These are phyloP conservation scores for Himalopsyche kuldschensis DNA, from an alignment of 2,888 invertebrate genomes.

Conservation along the genomic window DNA sequence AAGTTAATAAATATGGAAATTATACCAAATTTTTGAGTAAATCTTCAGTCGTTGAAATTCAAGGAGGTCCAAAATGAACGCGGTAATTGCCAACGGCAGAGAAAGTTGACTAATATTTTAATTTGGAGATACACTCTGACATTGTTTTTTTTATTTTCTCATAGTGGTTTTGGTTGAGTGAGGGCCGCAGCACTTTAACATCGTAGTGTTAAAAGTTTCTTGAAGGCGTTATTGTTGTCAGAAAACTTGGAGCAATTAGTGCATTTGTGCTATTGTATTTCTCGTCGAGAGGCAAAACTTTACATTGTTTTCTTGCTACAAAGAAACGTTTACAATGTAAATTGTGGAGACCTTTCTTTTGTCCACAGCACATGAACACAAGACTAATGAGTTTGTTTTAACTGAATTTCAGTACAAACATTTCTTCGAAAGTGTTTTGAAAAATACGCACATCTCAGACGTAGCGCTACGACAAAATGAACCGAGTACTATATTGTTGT, in stretches of 20 bases:
- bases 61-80: neutral
- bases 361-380: neutral
- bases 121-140: neutral
- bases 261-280: conserved; percentile 34
- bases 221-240: conserved; percentile 34
- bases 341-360: neutral
- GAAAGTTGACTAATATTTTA: conserved; percentile 14
- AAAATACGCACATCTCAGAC: neutral
- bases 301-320: conserved; percentile 28
- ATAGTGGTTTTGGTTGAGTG: neutral
- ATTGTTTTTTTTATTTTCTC: neutral
- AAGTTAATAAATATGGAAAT: too few relatives aligned
- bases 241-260: conserved; percentile 37
- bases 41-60: neutral
- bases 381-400: neutral
- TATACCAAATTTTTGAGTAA: neutral
- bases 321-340: conserved; percentile 34
- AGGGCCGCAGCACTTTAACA: conserved; percentile 2
- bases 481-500: neutral
- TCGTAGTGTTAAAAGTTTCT: conserved; percentile 19
- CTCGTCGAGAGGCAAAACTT: conserved; percentile 17
- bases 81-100: neutral
- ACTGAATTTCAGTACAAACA: neutral
- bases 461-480: neutral
- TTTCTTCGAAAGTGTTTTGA: neutral